Evolutionary conservation across 2,113 vertebrate species (phyloP).

Genomic region (Phoxinus phoxinus): DNA sequence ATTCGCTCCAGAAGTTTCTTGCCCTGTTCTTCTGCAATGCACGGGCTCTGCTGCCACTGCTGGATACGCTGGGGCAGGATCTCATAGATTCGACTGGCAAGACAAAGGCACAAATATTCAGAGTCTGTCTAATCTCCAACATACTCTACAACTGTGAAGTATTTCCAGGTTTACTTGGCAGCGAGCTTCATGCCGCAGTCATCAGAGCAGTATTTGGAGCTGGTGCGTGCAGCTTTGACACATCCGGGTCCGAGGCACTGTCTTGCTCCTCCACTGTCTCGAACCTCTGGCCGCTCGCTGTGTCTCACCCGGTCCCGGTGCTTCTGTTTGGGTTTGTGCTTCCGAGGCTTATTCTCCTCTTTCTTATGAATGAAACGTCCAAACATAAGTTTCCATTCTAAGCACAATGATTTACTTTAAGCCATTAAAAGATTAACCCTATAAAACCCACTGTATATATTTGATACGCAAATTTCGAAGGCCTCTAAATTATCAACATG

Average conservation of each 20-base stretch:
- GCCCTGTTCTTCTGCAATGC: slow-evolving; percentile 93
- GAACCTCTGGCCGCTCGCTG: slow-evolving; percentile 78
- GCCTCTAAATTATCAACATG: too few species aligned
- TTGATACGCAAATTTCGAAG: too few species aligned
- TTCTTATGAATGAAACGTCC: slow-evolving; percentile 74
- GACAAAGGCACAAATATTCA: background rate
- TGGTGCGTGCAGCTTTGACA: slow-evolving; percentile 75
- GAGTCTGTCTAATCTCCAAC: too few species aligned
- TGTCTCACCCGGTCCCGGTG: slow-evolving; percentile 87
- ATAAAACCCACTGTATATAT: too few species aligned
- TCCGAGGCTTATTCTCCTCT: slow-evolving; percentile 78
- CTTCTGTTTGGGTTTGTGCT: slow-evolving; percentile 91
- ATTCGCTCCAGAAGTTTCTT: slow-evolving; percentile 94
- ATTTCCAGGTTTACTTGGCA: slow-evolving; percentile 80
- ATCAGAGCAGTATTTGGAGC: slow-evolving; percentile 92
- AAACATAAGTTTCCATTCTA: background rate
- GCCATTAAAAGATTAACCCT: background rate
- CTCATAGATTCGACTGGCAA: slow-evolving; percentile 89
- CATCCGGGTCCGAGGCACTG: slow-evolving; percentile 92
- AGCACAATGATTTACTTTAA: background rate
- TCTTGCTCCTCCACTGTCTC: slow-evolving; percentile 72
- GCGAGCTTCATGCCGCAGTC: slow-evolving; percentile 94
- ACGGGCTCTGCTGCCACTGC: slow-evolving; percentile 97
- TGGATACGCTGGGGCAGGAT: slow-evolving; percentile 96
- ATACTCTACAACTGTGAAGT: background rate